Percentiles rank a stretch among this genome's conserved stretches.
These are phyloP conservation scores for Menidia menidia DNA, from an alignment of 2,797 vertebrate genomes.

Conservation along the genomic window DNA sequence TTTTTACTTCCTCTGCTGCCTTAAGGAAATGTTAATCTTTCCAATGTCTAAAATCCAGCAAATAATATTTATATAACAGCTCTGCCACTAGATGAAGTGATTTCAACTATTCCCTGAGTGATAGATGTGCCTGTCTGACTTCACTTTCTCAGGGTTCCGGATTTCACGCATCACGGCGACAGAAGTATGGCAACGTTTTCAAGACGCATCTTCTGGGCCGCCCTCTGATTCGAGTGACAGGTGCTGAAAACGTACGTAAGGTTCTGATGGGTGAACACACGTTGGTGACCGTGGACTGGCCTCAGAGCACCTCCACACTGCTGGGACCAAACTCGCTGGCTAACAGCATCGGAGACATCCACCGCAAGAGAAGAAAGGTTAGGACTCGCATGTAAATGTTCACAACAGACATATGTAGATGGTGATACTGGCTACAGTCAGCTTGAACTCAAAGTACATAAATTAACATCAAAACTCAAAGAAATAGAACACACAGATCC, in stretches of 20 bases:
- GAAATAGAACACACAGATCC: too few species aligned
- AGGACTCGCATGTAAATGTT: constrained; percentile 18
- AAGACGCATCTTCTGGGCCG: constrained; percentile 96
- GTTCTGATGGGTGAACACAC: constrained; percentile 96
- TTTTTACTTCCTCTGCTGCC: neutral
- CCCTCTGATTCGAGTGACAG: constrained; percentile 93
- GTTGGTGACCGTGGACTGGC: constrained; percentile 96
- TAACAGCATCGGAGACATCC: constrained; percentile 97
- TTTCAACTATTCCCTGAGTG: too few species aligned
- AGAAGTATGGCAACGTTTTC: constrained; percentile 95
- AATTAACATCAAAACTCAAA: too few species aligned
- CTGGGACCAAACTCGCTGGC: constrained; percentile 94
- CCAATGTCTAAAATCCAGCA: neutral
- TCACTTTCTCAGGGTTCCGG: constrained; percentile 84
- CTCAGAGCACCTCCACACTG: constrained; percentile 92
- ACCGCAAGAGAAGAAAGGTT: constrained; percentile 95
- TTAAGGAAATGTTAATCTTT: neutral
- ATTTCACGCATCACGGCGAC: constrained; percentile 92
- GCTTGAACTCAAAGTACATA: too few species aligned
- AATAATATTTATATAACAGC: neutral
- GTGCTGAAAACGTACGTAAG: constrained; percentile 93
- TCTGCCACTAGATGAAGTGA: neutral
- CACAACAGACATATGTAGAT: neutral
- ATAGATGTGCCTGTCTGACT: too few species aligned
- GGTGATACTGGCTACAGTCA: neutral